Percentiles rank a stretch among this genome's conserved stretches.
Conservation (phyloP, 1,140 invertebrate species). For the Brachionus sp. region DNA sequence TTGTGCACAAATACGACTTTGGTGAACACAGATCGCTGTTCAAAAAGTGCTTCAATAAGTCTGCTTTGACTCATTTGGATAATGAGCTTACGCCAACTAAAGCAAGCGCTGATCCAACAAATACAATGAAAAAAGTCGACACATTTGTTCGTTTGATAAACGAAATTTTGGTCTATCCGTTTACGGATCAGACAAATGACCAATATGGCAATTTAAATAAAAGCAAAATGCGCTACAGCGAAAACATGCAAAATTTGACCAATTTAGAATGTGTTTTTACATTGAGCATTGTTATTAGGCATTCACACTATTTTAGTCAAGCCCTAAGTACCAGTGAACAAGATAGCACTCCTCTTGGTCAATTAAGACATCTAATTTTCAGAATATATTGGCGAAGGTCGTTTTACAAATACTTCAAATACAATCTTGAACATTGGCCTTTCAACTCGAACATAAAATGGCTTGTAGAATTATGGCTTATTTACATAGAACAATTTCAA, state of each 20-base stretch:
- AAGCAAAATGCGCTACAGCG: not conserved
- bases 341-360: not conserved
- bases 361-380: not conserved
- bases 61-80: not conserved
- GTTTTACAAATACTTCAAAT: constrained; percentile 34
- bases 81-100: not conserved
- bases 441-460: not conserved
- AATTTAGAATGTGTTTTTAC: not conserved
- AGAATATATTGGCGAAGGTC: constrained; percentile 30
- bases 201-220: not conserved
- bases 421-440: constrained; percentile 24
- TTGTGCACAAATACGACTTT: not conserved
- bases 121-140: not conserved
- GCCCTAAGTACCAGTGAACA: not conserved
- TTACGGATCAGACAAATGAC: not conserved
- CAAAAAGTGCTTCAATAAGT: not conserved
- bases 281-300: not conserved
- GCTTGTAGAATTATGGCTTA: constrained; percentile 11
- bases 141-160: not conserved
- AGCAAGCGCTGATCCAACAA: not conserved
- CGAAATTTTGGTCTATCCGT: constrained; percentile 10
- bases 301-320: constrained; percentile 14
- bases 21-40: not conserved
- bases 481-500: not conserved
- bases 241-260: not conserved